A percentile compares a stretch with the other conserved stretches of the same genome.
phyloP scores from a whole-genome alignment of 1,140 invertebrate genomes.

The Onthophagus taurus region DNA sequence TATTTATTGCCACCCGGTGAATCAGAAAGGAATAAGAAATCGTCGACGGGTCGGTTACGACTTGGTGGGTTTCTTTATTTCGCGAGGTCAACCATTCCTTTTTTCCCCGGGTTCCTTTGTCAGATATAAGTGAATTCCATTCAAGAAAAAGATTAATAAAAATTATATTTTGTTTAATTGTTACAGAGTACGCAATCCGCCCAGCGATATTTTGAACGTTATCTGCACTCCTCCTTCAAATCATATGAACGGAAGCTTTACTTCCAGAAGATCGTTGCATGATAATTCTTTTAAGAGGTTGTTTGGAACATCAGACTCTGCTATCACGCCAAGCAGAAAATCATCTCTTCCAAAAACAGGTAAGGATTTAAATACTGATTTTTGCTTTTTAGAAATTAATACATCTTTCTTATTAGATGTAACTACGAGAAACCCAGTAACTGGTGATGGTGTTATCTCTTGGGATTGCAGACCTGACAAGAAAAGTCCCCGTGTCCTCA shows the following conservation, averaged over 20 bases:
- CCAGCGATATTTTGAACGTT: conserved; percentile 34
- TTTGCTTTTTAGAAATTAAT: neutral
- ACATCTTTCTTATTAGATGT: conserved; percentile 27
- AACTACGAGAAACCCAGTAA: conserved; percentile 44
- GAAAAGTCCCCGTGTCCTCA: conserved; percentile 22
- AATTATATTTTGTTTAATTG: too few species aligned
- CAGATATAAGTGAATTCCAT: too few species aligned
- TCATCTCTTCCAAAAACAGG: conserved; percentile 30
- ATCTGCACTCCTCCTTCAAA: conserved; percentile 25
- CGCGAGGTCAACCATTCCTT: too few species aligned
- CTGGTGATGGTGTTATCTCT: conserved; percentile 44
- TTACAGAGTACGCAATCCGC: conserved; percentile 33
- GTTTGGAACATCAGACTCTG: conserved; percentile 25
- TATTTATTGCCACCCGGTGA: too few species aligned
- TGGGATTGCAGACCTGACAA: conserved; percentile 26
- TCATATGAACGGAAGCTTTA: conserved; percentile 17
- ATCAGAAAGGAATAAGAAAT: too few species aligned
- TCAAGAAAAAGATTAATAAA: too few species aligned
- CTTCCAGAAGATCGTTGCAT: conserved; percentile 23
- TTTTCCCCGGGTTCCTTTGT: too few species aligned
- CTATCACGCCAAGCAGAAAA: conserved; percentile 17
- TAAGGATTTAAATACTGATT: conserved; percentile 10
- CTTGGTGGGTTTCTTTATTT: too few species aligned
- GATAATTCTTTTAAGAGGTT: conserved; percentile 31
- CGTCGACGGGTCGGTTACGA: too few species aligned